Base-by-base conservation (phyloP, 1,140 invertebrate genomes). In the Cyclargus thomasi region DNA sequence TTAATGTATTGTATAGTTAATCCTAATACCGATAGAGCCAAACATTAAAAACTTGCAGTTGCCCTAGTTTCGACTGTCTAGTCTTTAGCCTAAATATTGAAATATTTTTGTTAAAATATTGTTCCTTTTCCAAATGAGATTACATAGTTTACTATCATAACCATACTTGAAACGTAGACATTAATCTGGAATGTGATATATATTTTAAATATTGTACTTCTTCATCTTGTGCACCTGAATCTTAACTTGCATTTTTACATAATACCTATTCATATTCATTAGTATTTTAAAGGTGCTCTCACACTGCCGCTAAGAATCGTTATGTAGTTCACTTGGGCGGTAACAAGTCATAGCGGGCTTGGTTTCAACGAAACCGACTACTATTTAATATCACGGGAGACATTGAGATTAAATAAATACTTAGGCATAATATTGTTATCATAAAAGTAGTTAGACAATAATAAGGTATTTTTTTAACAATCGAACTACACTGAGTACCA, bases 101-200 rank as follows among this genome's bases (percentile, higher is more conserved):
- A 14, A 21, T 20, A 11, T 59, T 20, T 59, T 59, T 59, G 18
- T 59, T 20, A 59, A 59, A 29, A 29, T 29, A 29, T 29, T 59
- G 55, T 59, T 59, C 18, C 55, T 59, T 20, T 20, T 59, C 14
- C 20, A 7, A 17, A 11, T 59, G 18, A 59, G 55, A 59, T 59
- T 22, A 20, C 55, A 21, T 59, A 59, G 55, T 59, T 22, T 59
- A 59, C 10, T 21, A 21, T 20, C 3, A 29, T 8, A 29, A 47
- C 39, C 39, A 14, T 47, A 47, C 39, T 47, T 47, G 67, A 83
- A 77, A 74, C 71, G 69, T 86, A 86, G 80, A 69, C 72, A 70
- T 86, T 83, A 76, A 78, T 78, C 80, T 74, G 79, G 82, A 83
- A 77, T 86, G 85, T 88, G 85, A 86, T 88, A 88, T 85, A 77